Evolutionary conservation across 2,113 vertebrate species (phyloP).

Genomic region (Megaceryle torquata): DNA sequence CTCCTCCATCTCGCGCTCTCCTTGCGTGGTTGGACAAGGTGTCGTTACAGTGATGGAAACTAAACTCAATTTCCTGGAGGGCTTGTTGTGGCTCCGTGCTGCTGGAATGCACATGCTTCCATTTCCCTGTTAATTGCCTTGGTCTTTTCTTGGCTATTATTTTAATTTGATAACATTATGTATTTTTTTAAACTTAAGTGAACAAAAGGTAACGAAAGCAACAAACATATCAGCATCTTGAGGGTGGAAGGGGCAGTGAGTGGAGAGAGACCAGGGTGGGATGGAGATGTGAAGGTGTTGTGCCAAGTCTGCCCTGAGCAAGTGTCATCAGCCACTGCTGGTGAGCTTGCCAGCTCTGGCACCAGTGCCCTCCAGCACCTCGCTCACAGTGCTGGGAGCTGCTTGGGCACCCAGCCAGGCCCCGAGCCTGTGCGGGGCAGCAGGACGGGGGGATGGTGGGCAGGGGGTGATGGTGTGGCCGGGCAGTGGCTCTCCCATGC

Average conservation of each 20-base stretch:
- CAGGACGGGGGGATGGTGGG: not conserved
- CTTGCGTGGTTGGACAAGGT: not conserved
- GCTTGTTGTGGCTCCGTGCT: not conserved
- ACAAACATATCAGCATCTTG: not conserved
- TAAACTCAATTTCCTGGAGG: not conserved
- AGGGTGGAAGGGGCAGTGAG: not conserved
- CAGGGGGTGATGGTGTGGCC: rapidly evolving
- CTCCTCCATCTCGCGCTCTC: not conserved
- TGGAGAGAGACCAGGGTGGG: not conserved
- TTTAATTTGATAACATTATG: not conserved
- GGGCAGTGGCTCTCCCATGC: not conserved
- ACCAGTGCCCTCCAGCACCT: not conserved
- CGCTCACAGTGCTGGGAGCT: not conserved
- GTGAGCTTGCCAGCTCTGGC: not conserved
- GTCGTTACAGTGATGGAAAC: not conserved
- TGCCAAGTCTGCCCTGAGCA: rapidly evolving
- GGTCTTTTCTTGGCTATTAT: not conserved
- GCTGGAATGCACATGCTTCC: not conserved
- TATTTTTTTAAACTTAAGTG: not conserved
- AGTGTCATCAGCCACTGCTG: not conserved
- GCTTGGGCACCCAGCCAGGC: not conserved
- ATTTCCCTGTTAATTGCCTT: not conserved
- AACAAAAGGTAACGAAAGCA: not conserved
- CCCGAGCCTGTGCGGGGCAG: not conserved
- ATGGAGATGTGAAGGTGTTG: not conserved